These are phyloP conservation scores for Tetrapedia diversipes DNA, from an alignment of 2,888 invertebrate species.

Conservation along the genomic window DNA sequence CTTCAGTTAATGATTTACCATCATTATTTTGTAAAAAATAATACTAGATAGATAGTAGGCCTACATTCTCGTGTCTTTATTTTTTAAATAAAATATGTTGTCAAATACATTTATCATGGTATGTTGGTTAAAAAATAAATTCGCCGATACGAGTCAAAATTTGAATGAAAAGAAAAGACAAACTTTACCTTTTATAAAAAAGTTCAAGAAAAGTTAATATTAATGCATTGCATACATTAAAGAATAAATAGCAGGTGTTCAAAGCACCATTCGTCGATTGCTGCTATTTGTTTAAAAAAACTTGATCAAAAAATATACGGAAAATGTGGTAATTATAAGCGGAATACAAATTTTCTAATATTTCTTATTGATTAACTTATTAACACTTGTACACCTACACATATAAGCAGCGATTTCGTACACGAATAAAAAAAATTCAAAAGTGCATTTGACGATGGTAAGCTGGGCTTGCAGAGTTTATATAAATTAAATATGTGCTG, in stretches of 20 bases:
- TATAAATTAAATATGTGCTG: conserved; percentile 66
- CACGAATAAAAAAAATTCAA: conserved; percentile 54
- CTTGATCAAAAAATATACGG: conserved; percentile 40
- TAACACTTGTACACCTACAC: conserved; percentile 65
- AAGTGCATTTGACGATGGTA: conserved; percentile 71
- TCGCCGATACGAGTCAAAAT: conserved; percentile 68
- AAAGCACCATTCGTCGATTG: conserved; percentile 56
- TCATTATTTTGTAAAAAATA: conserved; percentile 33
- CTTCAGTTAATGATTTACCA: conserved; percentile 44
- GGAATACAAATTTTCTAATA: conserved; percentile 67
- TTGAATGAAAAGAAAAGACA: conserved; percentile 33
- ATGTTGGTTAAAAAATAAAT: conserved; percentile 33
- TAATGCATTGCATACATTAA: conserved; percentile 52
- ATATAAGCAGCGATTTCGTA: conserved; percentile 70
- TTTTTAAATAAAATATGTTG: conserved; percentile 64
- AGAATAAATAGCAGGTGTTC: conserved; percentile 60
- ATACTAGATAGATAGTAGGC: conserved; percentile 60
- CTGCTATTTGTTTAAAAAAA: conserved; percentile 53
- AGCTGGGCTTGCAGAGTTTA: conserved; percentile 73
- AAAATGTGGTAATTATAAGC: conserved; percentile 58
- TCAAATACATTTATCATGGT: conserved; percentile 9
- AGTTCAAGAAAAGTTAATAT: conserved; percentile 33
- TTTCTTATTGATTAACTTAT: conserved; percentile 69
- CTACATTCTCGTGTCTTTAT: conserved; percentile 71
- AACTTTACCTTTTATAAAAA: conserved; percentile 39